phyloP scores from a whole-genome alignment of 2,888 invertebrate genomes.

The Troilus luridus region DNA sequence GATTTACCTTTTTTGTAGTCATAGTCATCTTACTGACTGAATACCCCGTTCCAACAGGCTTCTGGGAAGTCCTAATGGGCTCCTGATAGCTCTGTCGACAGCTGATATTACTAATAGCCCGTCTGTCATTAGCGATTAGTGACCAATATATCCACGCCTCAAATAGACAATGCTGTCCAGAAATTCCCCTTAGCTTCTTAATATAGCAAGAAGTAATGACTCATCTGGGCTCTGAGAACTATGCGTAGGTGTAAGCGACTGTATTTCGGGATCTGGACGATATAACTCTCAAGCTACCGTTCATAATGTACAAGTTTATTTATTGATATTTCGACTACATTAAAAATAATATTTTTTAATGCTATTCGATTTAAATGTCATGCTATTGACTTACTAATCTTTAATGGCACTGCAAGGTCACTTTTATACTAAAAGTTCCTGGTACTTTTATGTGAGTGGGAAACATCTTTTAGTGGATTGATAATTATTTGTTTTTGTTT shows the following conservation, averaged over 20 bases:
- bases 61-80: background rate
- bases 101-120: constrained; percentile 30
- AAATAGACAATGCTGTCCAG: background rate
- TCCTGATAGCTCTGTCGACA: constrained; percentile 4
- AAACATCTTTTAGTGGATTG: too few relatives aligned
- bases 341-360: too few relatives aligned
- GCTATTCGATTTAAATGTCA: too few relatives aligned
- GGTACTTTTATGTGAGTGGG: too few relatives aligned
- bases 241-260: background rate
- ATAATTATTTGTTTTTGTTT: too few relatives aligned
- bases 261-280: background rate
- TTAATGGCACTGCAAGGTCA: too few relatives aligned
- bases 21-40: background rate
- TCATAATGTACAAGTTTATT: too few relatives aligned
- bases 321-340: too few relatives aligned
- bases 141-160: background rate
- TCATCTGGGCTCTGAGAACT: background rate
- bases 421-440: too few relatives aligned
- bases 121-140: background rate
- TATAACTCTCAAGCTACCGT: background rate
- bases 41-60: background rate
- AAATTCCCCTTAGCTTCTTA: background rate
- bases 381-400: too few relatives aligned
- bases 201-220: constrained; percentile 3
- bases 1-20: too few relatives aligned